phyloP scores from a whole-genome alignment of 2,797 vertebrate genomes.

The Cichlasoma orientale region DNA sequence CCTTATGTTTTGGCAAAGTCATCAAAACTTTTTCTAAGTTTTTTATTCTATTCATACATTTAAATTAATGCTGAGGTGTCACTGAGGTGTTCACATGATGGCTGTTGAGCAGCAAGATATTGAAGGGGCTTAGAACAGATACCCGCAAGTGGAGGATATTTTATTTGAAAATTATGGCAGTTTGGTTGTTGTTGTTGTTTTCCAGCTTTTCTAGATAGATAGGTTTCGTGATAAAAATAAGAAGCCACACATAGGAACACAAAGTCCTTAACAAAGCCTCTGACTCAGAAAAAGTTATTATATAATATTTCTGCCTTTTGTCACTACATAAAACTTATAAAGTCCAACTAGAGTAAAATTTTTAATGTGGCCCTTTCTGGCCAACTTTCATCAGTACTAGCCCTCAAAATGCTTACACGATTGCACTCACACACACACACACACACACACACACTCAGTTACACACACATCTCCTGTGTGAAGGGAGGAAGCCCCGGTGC shows the following conservation, averaged over 20 bases:
- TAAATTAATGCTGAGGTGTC: background rate
- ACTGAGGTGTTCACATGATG: background rate
- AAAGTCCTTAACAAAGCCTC: background rate
- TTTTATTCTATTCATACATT: background rate
- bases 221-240: background rate
- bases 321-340: background rate
- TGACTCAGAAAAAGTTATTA: background rate
- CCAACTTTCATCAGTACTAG: constrained; percentile 47
- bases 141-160: background rate
- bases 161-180: background rate
- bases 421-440: constrained; percentile 17
- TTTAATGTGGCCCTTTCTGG: constrained; percentile 33
- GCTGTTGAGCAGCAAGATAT: background rate
- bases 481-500: constrained; percentile 70
- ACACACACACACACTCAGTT: constrained; percentile 7
- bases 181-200: rapidly evolving
- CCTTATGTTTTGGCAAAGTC: too few relatives aligned
- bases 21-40: background rate
- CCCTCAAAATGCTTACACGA: constrained; percentile 38
- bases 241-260: background rate
- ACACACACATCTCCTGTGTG: constrained; percentile 47
- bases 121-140: background rate
- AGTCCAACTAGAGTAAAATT: constrained; percentile 20
- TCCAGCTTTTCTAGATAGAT: background rate
- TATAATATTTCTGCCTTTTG: background rate